These are phyloP conservation scores for Prunella himalayana DNA, from an alignment of 2,113 vertebrate species.

Conservation along the genomic window DNA sequence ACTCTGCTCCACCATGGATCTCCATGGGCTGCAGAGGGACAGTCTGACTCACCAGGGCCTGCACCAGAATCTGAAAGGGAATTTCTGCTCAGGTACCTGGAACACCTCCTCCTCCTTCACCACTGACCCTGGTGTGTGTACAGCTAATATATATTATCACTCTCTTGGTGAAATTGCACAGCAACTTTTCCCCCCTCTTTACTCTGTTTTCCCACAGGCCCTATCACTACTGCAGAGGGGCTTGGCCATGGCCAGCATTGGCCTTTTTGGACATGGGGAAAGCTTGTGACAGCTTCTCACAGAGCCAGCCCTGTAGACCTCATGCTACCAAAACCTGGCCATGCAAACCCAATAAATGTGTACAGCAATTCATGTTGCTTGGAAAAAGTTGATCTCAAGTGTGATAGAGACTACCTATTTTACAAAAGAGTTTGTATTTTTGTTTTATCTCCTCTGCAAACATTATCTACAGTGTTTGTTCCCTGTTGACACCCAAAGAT, in stretches of 20 bases:
- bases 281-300: neutral
- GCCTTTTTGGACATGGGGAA: too few species aligned
- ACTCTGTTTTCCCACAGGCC: neutral
- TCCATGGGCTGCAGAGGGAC: neutral
- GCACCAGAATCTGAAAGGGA: neutral
- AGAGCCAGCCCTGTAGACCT: neutral
- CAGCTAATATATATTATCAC: neutral
- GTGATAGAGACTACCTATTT: neutral
- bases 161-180: neutral
- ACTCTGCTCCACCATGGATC: neutral
- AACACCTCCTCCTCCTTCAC: neutral
- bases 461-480: neutral
- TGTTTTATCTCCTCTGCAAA: neutral
- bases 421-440: neutral
- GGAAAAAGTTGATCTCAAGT: neutral
- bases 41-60: neutral
- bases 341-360: fast-evolving
- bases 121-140: neutral
- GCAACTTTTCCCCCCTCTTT: neutral
- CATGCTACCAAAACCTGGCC: neutral
- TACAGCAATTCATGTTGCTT: neutral
- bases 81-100: neutral
- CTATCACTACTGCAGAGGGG: neutral
- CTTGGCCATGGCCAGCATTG: neutral
- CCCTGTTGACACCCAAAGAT: neutral